phyloP scores from a whole-genome alignment of 2,113 vertebrate species.

The Carettochelys insculpta region DNA sequence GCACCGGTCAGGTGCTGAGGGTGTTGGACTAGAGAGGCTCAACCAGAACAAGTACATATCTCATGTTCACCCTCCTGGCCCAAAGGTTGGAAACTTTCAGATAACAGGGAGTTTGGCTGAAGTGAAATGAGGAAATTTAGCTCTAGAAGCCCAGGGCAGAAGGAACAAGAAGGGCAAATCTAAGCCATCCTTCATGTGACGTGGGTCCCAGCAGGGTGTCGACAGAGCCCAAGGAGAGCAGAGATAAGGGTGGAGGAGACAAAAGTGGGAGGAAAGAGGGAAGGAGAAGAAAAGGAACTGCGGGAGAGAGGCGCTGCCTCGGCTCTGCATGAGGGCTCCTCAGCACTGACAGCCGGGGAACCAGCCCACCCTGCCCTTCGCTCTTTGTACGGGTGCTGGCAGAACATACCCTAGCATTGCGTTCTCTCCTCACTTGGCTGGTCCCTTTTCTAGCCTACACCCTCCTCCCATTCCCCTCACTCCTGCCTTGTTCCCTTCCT shows the following conservation, averaged over 20 bases:
- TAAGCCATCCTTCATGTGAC: background rate
- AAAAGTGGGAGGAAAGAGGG: background rate
- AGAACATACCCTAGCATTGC: background rate
- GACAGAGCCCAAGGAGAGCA: background rate
- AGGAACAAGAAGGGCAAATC: background rate
- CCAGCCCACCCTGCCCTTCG: background rate
- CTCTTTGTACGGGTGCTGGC: background rate
- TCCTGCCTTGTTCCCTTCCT: background rate
- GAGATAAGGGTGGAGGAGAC: background rate
- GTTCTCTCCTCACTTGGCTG: background rate
- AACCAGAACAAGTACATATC: too few relatives aligned
- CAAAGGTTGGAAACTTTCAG: background rate
- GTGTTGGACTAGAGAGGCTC: too few relatives aligned
- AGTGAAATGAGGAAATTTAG: background rate
- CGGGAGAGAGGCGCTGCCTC: background rate
- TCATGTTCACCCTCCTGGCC: background rate
- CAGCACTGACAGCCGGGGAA: background rate
- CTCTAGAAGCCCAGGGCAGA: background rate
- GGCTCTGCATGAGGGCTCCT: background rate
- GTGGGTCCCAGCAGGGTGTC: background rate
- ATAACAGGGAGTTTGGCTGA: background rate
- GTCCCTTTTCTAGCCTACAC: background rate
- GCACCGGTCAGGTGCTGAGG: too few relatives aligned
- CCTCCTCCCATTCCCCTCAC: background rate
- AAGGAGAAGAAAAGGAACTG: background rate